Conservation (phyloP, 1,140 invertebrate species). For the Drosophila tropicalis region DNA sequence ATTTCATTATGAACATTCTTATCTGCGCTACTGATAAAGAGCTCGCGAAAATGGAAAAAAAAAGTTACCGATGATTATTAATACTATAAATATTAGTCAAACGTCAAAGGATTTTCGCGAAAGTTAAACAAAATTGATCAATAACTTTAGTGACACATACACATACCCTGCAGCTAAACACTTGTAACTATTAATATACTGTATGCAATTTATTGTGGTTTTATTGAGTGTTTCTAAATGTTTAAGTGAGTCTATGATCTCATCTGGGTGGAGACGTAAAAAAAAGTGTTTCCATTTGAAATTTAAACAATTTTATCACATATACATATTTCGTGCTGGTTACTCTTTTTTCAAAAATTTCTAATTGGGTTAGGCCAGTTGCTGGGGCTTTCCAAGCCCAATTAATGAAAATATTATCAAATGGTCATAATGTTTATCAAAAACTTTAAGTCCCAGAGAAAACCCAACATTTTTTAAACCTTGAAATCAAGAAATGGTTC, state of each 20-base stretch:
- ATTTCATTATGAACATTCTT: slow-evolving; percentile 58
- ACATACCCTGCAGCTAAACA: not conserved
- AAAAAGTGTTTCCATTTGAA: too few relatives aligned
- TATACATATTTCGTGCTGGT: too few relatives aligned
- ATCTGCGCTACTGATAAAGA: slow-evolving; percentile 63
- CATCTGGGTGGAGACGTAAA: too few relatives aligned
- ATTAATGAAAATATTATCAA: too few relatives aligned
- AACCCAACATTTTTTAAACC: too few relatives aligned
- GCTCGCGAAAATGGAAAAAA: slow-evolving; percentile 21
- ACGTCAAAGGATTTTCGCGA: slow-evolving; percentile 71
- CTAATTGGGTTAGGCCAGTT: too few relatives aligned
- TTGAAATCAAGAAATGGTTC: too few relatives aligned
- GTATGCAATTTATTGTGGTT: not conserved
- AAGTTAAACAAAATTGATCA: slow-evolving; percentile 54
- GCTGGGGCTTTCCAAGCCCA: too few relatives aligned
- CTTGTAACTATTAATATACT: not conserved
- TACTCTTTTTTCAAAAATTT: too few relatives aligned
- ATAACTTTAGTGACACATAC: slow-evolving; percentile 36
- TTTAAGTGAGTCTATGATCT: not conserved
- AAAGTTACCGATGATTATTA: slow-evolving; percentile 64
- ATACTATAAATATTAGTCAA: slow-evolving; percentile 76
- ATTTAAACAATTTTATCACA: too few relatives aligned
- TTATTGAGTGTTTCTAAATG: not conserved
- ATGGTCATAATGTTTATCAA: too few relatives aligned
- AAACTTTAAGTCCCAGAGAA: too few relatives aligned